These are phyloP conservation scores for Acheta domesticus DNA, from an alignment of 2,888 invertebrate species.

Conservation along the genomic window DNA sequence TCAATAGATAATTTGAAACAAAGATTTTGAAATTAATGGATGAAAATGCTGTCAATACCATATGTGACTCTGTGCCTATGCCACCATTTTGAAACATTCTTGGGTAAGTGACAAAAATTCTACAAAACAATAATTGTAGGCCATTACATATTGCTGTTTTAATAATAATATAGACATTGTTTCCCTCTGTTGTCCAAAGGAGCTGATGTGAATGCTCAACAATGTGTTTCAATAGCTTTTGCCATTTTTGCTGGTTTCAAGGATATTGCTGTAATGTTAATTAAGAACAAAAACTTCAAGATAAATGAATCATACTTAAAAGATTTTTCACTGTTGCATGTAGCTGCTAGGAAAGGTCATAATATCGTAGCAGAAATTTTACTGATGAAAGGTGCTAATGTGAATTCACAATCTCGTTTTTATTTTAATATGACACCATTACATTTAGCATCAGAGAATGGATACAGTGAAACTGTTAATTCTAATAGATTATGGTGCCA, in stretches of 20 bases:
- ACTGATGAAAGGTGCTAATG: neutral
- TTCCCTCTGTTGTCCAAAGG: conserved; percentile 33
- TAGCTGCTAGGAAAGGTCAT: neutral
- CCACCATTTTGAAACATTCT: too few species aligned
- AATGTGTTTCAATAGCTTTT: conserved; percentile 20
- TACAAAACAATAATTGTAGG: conserved; percentile 35
- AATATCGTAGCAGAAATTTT: neutral
- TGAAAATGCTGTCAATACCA: too few species aligned
- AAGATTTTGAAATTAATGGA: neutral
- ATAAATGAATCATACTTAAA: too few species aligned
- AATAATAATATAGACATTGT: conserved; percentile 39
- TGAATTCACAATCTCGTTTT: conserved; percentile 30
- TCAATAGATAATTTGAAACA: too few species aligned
- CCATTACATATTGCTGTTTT: conserved; percentile 40
- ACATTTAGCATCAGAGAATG: conserved; percentile 40
- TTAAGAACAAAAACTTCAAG: too few species aligned
- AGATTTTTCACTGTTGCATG: neutral
- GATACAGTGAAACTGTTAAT: conserved; percentile 38
- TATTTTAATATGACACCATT: conserved; percentile 38
- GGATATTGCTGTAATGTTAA: too few species aligned
- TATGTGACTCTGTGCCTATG: too few species aligned
- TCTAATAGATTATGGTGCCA: conserved; percentile 34
- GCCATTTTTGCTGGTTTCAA: too few species aligned
- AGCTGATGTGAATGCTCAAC: conserved; percentile 33
- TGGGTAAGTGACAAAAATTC: neutral